Percentiles rank a stretch among this genome's conserved stretches.
phyloP scores from a whole-genome alignment of 2,797 vertebrate species.

The Stomatorhinus walkeri region DNA sequence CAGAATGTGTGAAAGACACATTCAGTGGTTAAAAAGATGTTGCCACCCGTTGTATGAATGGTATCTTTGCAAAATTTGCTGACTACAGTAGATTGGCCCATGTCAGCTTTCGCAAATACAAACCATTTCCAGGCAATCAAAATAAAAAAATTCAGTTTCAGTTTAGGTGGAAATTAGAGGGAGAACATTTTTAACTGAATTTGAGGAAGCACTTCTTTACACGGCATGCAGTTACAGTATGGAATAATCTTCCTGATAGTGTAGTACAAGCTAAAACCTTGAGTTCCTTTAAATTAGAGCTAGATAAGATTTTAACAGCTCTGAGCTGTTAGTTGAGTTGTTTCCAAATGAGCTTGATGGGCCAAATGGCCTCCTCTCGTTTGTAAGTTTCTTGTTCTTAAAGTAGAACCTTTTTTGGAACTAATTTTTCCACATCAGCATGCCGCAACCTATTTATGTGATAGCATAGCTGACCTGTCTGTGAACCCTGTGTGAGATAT shows the following conservation, averaged over 20 bases:
- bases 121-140: neutral
- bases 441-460: neutral
- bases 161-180: neutral
- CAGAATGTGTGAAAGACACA: neutral
- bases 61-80: neutral
- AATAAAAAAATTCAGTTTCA: neutral
- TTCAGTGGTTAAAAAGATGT: neutral
- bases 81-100: neutral
- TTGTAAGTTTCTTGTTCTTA: neutral
- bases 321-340: neutral
- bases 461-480: neutral
- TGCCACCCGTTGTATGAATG: neutral
- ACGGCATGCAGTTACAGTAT: neutral
- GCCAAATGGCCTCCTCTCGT: neutral
- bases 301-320: neutral
- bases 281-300: neutral
- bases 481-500: neutral
- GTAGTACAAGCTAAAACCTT: neutral
- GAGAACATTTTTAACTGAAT: neutral
- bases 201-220: neutral
- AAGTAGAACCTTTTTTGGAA: neutral
- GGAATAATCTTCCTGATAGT: neutral
- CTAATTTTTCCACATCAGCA: neutral
- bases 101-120: neutral
- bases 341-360: neutral